A percentile compares a stretch with the other conserved stretches of the same genome.
These are phyloP conservation scores for Microplitis demolitor DNA, from an alignment of 1,140 invertebrate species.

Conservation along the genomic window DNA sequence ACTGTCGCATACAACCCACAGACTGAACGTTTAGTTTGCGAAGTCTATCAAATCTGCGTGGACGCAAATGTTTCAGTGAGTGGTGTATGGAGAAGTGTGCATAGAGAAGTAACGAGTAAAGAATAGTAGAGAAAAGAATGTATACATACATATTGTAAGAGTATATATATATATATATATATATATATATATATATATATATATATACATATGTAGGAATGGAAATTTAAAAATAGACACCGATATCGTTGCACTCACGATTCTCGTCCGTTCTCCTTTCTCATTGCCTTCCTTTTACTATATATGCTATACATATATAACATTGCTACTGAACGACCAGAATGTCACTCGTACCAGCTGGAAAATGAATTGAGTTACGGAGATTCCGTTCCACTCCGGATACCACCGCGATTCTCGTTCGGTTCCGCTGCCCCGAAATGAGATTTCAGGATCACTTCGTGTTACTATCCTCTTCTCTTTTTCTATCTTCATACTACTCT, in stretches of 20 bases:
- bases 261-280: neutral
- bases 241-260: constrained; percentile 3
- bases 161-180: no score
- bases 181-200: no score
- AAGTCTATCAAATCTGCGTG: constrained; percentile 6
- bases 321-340: neutral
- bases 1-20: no score
- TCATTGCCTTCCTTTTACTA: neutral
- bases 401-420: constrained; percentile 17
- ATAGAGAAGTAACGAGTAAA: neutral
- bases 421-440: constrained; percentile 14
- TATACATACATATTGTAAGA: no score
- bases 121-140: neutral
- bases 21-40: neutral
- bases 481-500: neutral
- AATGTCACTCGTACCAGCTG: constrained; percentile 16
- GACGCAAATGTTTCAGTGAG: neutral
- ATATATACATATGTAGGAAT: neutral
- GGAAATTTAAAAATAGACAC: constrained; percentile 3
- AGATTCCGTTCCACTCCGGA: constrained; percentile 24
- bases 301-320: no score
- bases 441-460: constrained; percentile 26
- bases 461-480: neutral
- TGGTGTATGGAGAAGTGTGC: neutral
- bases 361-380: constrained; percentile 33